Conservation (phyloP, 2,797 vertebrate genomes). For the Chaetodon trifasciatus region DNA sequence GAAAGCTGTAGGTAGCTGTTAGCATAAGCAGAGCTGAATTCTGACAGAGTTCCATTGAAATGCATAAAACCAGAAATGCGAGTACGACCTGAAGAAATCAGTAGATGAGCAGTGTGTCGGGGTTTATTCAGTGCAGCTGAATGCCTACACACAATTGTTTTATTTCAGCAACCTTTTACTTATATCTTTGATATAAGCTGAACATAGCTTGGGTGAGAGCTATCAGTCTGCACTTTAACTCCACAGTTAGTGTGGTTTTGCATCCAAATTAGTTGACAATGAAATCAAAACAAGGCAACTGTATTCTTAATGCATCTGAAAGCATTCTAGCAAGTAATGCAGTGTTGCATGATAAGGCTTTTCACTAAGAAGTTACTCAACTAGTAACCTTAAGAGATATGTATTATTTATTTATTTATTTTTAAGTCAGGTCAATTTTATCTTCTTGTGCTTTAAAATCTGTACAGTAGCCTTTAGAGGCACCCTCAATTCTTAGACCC, state of each 20-base stretch:
- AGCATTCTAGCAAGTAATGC: background rate
- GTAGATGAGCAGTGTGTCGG: background rate
- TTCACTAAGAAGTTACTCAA: background rate
- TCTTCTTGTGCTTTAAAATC: too few species aligned
- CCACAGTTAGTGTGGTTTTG: background rate
- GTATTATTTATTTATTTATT: too few species aligned
- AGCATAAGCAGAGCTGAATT: background rate
- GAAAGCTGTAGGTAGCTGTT: background rate
- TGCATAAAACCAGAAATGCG: background rate
- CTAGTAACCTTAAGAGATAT: background rate
- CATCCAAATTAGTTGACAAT: background rate
- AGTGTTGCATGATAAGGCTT: background rate
- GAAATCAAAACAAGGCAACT: background rate
- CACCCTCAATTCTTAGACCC: too few species aligned
- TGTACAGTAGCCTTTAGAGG: too few species aligned
- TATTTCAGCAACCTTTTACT: background rate
- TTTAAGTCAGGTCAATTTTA: too few species aligned
- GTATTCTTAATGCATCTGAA: background rate
- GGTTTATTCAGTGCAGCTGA: background rate
- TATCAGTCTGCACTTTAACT: slow-evolving; percentile 1
- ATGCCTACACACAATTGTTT: background rate
- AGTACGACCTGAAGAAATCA: background rate
- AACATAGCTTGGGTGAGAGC: background rate
- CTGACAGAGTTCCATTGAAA: slow-evolving; percentile 8
- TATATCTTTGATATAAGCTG: background rate